Evolutionary conservation across 2,888 invertebrate species (phyloP).

Genomic region (Harmothoe impar): DNA sequence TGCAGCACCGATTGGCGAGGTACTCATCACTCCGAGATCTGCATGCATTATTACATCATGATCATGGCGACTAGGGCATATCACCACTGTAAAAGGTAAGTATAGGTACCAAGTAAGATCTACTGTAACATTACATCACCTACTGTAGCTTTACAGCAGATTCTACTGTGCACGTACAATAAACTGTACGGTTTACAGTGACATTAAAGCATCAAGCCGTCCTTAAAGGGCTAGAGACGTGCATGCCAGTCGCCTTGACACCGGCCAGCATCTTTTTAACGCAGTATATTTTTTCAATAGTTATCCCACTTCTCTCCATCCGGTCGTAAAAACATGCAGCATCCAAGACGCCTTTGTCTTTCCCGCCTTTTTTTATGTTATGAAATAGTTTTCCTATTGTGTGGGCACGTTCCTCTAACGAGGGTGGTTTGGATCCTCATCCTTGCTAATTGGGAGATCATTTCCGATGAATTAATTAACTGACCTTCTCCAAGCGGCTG

Average conservation of each 20-base stretch:
- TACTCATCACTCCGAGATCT: too few relatives aligned
- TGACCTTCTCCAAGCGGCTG: not conserved
- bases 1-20: too few relatives aligned
- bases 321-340: not conserved
- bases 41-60: too few relatives aligned
- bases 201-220: too few relatives aligned
- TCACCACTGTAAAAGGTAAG: too few relatives aligned
- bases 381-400: conserved; percentile 26
- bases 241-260: not conserved
- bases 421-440: conserved; percentile 1
- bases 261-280: conserved; percentile 25
- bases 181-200: too few relatives aligned
- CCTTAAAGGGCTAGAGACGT: too few relatives aligned
- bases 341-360: not conserved
- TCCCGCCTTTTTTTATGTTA: not conserved
- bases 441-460: conserved; percentile 38
- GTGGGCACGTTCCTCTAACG: conserved; percentile 32
- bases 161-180: too few relatives aligned
- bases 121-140: too few relatives aligned
- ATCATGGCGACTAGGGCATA: too few relatives aligned
- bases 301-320: conserved; percentile 24
- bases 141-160: too few relatives aligned
- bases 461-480: conserved; percentile 26
- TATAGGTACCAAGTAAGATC: too few relatives aligned
- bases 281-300: not conserved